phyloP scores from a whole-genome alignment of 2,797 vertebrate genomes.

The Poeciliopsis gracilis region DNA sequence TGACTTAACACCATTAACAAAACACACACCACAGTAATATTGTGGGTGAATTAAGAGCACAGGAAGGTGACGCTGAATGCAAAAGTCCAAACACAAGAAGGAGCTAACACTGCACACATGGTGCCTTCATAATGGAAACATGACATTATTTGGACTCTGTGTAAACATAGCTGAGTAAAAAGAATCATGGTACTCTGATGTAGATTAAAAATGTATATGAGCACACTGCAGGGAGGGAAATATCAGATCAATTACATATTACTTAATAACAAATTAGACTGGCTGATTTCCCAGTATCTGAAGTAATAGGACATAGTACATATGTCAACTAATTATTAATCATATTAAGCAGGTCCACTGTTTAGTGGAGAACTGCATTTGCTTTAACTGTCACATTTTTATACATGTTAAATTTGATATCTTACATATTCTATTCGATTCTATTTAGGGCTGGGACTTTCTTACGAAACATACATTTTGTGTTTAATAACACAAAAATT shows the following conservation, averaged over 20 bases:
- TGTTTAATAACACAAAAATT: neutral
- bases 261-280: neutral
- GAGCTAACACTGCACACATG: slow-evolving; percentile 43
- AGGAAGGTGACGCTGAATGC: slow-evolving; percentile 56
- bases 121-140: slow-evolving; percentile 18
- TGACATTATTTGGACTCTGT: slow-evolving; percentile 17
- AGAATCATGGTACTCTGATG: slow-evolving; percentile 4
- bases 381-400: neutral
- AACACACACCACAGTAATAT: slow-evolving; percentile 29
- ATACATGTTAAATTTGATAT: neutral
- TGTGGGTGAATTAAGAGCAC: slow-evolving; percentile 31
- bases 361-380: neutral
- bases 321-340: neutral
- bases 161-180: slow-evolving; percentile 30
- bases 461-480: neutral
- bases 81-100: slow-evolving; percentile 55
- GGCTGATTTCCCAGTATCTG: neutral
- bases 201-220: neutral
- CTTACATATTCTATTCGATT: neutral
- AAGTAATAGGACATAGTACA: neutral
- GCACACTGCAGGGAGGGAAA: neutral
- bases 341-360: neutral
- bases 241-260: neutral
- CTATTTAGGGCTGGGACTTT: neutral
- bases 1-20: slow-evolving; percentile 62